Evolutionary conservation across 2,113 vertebrate genomes (phyloP), one percentile per base, ranked within the genome.

Genomic region (Charadrius vociferus): DNA sequence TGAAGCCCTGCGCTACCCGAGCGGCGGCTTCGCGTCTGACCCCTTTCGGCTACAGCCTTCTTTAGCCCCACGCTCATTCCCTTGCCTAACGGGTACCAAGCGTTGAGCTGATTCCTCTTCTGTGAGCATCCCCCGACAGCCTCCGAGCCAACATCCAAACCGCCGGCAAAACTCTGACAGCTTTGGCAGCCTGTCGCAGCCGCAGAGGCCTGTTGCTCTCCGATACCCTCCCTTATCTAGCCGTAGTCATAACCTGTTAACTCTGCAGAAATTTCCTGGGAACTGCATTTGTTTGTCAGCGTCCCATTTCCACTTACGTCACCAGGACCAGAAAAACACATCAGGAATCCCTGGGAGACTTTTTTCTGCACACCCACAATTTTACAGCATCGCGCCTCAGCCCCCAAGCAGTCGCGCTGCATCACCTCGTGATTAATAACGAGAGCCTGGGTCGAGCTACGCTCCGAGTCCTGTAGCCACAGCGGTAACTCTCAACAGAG

Each of bases 321-420:
- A 43, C 27, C 29, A 23, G 52, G 41, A 26, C 0, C 7, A 65
- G 23, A 27, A 34, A 73, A 68, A 50, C 47, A 37, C 8, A 24
- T 20, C 3, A 8, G 9, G 2, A 32, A 32, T 49, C 65, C 56
- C 36, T 4, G 3, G 27, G 49, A 45, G 23, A 8, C 50, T 32
- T 62, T 71, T 32, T 52, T 13, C n/a, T 43, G 55, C 29, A 4
- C n/a, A 7, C 7, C 67, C 52, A 36, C 12, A 4, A 1, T 63
- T 88, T 82, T 19, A 23, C 23, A 73, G 52, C 52, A 2, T 10
- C 2, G 24, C 74, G 68, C 74, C 52, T 39, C 87, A 26, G 61
- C 80, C 91, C 58, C 50, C 0, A 3, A 23, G n/a, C 3, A 14
- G n/a, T 41, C 14, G 1, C 52, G 7, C 34, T 0, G 0, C 2